Evolutionary conservation across 1,140 invertebrate species (phyloP).

Genomic region (Trichomalopsis sarcophagae): DNA sequence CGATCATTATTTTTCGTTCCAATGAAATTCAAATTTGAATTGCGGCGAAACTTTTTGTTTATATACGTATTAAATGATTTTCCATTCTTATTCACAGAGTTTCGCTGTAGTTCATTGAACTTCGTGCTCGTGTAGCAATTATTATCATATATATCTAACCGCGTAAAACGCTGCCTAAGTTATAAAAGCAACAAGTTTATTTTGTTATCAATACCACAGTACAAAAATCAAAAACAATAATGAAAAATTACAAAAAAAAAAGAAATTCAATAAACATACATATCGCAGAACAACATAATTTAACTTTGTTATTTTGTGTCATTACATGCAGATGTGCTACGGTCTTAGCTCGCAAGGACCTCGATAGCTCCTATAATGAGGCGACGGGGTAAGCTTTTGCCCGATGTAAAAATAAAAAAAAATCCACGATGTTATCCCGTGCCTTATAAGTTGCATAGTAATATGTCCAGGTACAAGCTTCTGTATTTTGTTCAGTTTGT

Average conservation of each 20-base stretch:
- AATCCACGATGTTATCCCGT: not conserved
- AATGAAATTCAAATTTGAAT: not conserved
- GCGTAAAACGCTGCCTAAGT: not conserved
- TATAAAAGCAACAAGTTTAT: not conserved
- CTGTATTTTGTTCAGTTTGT: slow-evolving; percentile 12
- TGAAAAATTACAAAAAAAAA: slow-evolving; percentile 6
- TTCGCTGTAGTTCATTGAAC: not conserved
- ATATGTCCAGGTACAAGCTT: slow-evolving; percentile 21
- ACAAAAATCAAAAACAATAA: slow-evolving; percentile 3
- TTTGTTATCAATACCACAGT: slow-evolving; percentile 7
- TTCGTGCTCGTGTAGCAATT: not conserved
- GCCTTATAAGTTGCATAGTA: not conserved
- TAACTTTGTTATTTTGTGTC: not conserved
- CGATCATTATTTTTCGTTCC: not conserved
- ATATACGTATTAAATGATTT: not conserved
- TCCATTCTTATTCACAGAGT: not conserved
- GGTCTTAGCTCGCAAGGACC: slow-evolving; percentile 16
- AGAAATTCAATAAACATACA: not conserved
- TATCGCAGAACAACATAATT: slow-evolving; percentile 14
- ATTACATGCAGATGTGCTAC: slow-evolving; percentile 28
- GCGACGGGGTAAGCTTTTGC: slow-evolving; percentile 16
- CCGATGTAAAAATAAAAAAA: not conserved
- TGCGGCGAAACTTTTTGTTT: not conserved
- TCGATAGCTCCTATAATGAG: not conserved
- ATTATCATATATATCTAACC: not conserved